phyloP scores from a whole-genome alignment of 2,113 vertebrate species.

The Speoplatyrhinus poulsoni region DNA sequence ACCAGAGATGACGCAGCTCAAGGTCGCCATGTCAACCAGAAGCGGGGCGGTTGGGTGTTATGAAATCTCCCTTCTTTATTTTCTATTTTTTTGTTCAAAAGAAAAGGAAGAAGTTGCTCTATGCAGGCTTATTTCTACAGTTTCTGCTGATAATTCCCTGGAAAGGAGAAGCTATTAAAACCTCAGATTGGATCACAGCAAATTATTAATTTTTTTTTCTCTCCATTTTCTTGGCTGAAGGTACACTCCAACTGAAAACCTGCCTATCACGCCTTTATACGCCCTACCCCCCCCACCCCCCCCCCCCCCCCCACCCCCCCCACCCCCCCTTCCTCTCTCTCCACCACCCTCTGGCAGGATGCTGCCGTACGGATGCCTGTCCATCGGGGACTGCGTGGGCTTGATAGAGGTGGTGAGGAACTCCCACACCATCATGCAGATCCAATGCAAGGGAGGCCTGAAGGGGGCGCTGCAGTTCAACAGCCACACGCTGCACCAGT shows the following conservation, averaged over 20 bases:
- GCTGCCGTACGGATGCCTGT: constrained; percentile 96
- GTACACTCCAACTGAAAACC: no score
- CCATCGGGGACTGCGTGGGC: constrained; percentile 96
- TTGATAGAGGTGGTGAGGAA: constrained; percentile 97
- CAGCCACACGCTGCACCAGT: constrained; percentile 96
- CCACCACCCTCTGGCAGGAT: constrained; percentile 76
- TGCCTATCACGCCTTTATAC: no score
- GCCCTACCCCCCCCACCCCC: no score
- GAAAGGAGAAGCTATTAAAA: no score
- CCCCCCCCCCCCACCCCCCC: not conserved
- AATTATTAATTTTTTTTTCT: no score
- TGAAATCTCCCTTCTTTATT: not conserved
- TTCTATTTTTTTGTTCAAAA: not conserved
- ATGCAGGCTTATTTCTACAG: no score
- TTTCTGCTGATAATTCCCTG: no score
- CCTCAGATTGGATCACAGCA: no score
- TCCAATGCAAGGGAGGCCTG: constrained; percentile 97
- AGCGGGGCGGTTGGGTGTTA: no score
- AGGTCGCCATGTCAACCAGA: no score
- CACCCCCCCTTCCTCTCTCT: not conserved
- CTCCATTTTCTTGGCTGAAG: no score
- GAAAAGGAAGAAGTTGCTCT: no score
- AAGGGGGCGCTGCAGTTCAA: constrained; percentile 98
- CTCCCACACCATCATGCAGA: constrained; percentile 99
- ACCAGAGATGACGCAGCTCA: not conserved